Evolutionary conservation across 2,113 vertebrate genomes (phyloP).

Genomic region (Myanophis thanlyinensis): DNA sequence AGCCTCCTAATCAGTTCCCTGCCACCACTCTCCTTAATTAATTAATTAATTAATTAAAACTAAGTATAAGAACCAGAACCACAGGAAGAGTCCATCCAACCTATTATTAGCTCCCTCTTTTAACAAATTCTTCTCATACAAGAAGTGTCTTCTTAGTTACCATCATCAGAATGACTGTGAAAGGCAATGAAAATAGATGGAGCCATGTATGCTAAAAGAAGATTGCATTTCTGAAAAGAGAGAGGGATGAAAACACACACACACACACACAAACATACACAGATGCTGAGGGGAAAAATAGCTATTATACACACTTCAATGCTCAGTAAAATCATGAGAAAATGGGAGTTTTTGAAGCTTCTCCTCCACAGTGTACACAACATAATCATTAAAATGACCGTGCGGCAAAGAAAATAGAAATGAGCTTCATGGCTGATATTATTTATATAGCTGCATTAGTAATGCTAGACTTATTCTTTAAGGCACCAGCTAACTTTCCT

Average conservation of each 20-base stretch:
- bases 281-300: neutral
- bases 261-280: neutral
- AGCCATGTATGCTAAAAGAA: neutral
- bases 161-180: slow-evolving; percentile 23
- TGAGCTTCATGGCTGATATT: slow-evolving; percentile 21
- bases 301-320: slow-evolving; percentile 30
- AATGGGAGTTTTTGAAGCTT: slow-evolving; percentile 36
- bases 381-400: slow-evolving; percentile 28
- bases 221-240: slow-evolving; percentile 8
- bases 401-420: slow-evolving; percentile 23
- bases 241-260: neutral
- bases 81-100: neutral
- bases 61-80: neutral
- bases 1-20: neutral
- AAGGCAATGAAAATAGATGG: slow-evolving; percentile 43
- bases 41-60: neutral
- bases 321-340: slow-evolving; percentile 40
- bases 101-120: neutral
- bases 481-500: neutral
- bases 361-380: slow-evolving; percentile 6
- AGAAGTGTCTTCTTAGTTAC: neutral
- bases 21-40: neutral
- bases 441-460: slow-evolving; percentile 29
- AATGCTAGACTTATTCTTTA: slow-evolving; percentile 6
- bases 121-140: neutral